Conservation (phyloP, 2,888 invertebrate species). For the Tenthredo amoena region DNA sequence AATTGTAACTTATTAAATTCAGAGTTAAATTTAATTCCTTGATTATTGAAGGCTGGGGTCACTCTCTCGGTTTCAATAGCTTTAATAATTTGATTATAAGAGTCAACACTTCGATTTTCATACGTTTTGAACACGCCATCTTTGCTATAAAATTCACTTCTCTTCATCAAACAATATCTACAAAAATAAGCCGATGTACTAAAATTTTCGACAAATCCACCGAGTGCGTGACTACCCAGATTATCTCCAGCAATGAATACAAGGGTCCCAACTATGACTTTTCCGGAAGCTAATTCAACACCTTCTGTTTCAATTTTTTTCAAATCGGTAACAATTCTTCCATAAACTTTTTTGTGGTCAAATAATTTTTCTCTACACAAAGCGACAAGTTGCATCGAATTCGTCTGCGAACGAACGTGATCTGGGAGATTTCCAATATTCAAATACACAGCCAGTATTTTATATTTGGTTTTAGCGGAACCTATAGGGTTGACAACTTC, state of each 20-base stretch:
- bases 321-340: too few relatives aligned
- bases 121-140: slow-evolving; percentile 42
- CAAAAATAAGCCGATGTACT: slow-evolving; percentile 59
- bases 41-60: not conserved
- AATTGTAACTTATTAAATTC: too few relatives aligned
- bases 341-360: too few relatives aligned
- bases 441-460: slow-evolving; percentile 55
- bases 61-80: not conserved
- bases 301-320: too few relatives aligned
- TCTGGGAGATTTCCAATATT: slow-evolving; percentile 58
- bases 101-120: slow-evolving; percentile 43
- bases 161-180: slow-evolving; percentile 59
- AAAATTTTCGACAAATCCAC: slow-evolving; percentile 61
- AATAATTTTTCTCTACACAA: too few relatives aligned
- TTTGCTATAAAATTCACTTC: slow-evolving; percentile 54
- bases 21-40: slow-evolving; percentile 63
- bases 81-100: slow-evolving; percentile 21
- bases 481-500: not conserved
- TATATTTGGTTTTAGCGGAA: not conserved
- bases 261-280: slow-evolving; percentile 55
- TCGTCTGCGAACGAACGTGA: slow-evolving; percentile 55
- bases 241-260: slow-evolving; percentile 63
- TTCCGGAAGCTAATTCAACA: slow-evolving; percentile 48
- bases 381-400: slow-evolving; percentile 58
- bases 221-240: slow-evolving; percentile 60